A percentile compares a stretch with the other conserved stretches of the same genome.
Evolutionary conservation across 2,797 vertebrate genomes (phyloP).

Genomic region (Lagodon rhomboides): DNA sequence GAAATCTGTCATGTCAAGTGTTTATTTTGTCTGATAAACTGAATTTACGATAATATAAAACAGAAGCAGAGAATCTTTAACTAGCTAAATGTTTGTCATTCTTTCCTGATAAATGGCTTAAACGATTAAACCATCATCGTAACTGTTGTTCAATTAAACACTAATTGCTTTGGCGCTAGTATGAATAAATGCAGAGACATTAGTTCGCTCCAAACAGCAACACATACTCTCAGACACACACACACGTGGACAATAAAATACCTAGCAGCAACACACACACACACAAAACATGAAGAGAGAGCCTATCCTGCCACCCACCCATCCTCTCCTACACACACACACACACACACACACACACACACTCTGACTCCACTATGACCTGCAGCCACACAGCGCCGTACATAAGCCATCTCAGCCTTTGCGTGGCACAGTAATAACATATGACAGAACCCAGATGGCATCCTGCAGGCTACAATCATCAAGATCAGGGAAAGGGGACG

Average conservation of each 20-base stretch:
- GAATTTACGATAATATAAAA: not conserved
- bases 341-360: not conserved
- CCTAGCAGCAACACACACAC: slow-evolving; percentile 14
- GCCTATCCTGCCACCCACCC: slow-evolving; percentile 30
- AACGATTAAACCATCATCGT: not conserved
- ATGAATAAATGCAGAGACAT: slow-evolving; percentile 18
- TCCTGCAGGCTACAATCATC: slow-evolving; percentile 72
- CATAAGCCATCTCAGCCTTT: slow-evolving; percentile 57
- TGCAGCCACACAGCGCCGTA: slow-evolving; percentile 43
- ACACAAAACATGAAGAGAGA: not conserved
- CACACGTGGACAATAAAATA: not conserved
- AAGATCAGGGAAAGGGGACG: slow-evolving; percentile 57
- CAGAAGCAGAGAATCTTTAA: not conserved
- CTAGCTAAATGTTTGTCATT: not conserved
- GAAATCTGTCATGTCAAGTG: not conserved
- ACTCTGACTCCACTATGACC: slow-evolving; percentile 43
- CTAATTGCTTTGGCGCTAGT: not conserved
- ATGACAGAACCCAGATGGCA: slow-evolving; percentile 81
- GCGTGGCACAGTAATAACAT: slow-evolving; percentile 68
- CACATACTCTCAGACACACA: slow-evolving; percentile 17
- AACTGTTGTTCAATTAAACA: slow-evolving; percentile 5
- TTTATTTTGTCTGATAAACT: not conserved
- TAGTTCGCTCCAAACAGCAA: slow-evolving; percentile 4
- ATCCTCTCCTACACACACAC: slow-evolving; percentile 25
- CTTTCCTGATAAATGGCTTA: not conserved